Conservation (phyloP, 2,888 invertebrate species). For the Leucophenga maculata region DNA sequence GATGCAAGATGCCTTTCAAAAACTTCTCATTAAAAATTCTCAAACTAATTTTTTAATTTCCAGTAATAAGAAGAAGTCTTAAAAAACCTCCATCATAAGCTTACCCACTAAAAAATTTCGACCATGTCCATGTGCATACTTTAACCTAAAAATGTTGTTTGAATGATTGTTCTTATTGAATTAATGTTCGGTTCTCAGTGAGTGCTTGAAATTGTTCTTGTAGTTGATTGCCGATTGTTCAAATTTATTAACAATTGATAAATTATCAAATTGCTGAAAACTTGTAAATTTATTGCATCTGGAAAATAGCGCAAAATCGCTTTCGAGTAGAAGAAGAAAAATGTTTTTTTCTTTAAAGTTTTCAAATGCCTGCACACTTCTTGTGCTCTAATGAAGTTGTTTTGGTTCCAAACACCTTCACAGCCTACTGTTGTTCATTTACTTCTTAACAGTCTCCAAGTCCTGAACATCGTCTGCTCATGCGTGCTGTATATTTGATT, state of each 20-base stretch:
- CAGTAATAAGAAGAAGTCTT: too few relatives aligned
- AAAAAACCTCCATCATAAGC: too few relatives aligned
- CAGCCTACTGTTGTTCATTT: not conserved
- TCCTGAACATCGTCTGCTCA: constrained; percentile 48
- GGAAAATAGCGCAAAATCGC: too few relatives aligned
- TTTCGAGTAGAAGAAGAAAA: too few relatives aligned
- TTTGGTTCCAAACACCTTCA: constrained; percentile 9
- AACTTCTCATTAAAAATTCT: too few relatives aligned
- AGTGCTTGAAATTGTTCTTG: constrained; percentile 33
- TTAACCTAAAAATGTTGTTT: constrained; percentile 35
- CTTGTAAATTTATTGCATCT: too few relatives aligned
- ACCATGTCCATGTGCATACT: constrained; percentile 3
- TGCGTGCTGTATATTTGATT: constrained; percentile 61
- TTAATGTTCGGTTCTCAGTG: constrained; percentile 10
- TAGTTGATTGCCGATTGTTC: constrained; percentile 33
- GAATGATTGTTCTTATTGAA: constrained; percentile 19
- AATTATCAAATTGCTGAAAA: constrained; percentile 64
- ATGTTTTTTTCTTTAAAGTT: too few relatives aligned
- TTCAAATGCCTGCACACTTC: too few relatives aligned
- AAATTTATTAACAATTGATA: constrained; percentile 50
- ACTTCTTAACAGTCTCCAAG: too few relatives aligned
- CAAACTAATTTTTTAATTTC: too few relatives aligned
- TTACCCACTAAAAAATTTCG: too few relatives aligned
- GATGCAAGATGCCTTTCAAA: too few relatives aligned
- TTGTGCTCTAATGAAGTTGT: constrained; percentile 49